Evolutionary conservation across 2,113 vertebrate genomes (phyloP).

Genomic region (Scartelaos histophorus): DNA sequence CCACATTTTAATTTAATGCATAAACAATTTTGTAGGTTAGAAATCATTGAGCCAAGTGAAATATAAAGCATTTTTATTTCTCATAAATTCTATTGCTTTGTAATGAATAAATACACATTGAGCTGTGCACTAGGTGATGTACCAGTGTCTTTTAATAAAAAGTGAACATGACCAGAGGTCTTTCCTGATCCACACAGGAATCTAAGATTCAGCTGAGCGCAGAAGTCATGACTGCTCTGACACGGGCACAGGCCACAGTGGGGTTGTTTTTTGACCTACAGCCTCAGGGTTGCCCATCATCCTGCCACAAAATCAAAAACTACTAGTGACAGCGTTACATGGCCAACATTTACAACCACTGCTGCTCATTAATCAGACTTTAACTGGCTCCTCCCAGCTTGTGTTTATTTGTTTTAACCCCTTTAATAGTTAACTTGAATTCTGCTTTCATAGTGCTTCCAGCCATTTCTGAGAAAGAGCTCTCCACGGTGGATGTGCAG

Average conservation of each 20-base stretch:
- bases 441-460: conserved; percentile 79
- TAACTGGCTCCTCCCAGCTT: conserved; percentile 39
- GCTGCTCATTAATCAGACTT: conserved; percentile 57
- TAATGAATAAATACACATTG: conserved; percentile 23
- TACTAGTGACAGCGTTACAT: conserved; percentile 46
- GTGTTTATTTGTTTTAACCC: conserved; percentile 34
- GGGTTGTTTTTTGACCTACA: conserved; percentile 56
- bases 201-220: conserved; percentile 43
- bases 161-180: not conserved
- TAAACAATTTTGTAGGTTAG: too few relatives aligned
- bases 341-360: conserved; percentile 51
- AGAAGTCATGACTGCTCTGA: conserved; percentile 35
- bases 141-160: not conserved
- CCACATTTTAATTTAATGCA: too few relatives aligned
- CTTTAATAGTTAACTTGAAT: conserved; percentile 10
- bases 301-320: conserved; percentile 41
- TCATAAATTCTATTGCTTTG: not conserved
- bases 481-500: conserved; percentile 52
- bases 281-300: conserved; percentile 44
- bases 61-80: conserved; percentile 5
- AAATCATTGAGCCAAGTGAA: not conserved
- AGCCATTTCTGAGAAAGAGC: conserved; percentile 83
- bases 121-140: not conserved
- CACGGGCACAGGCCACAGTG: conserved; percentile 28
- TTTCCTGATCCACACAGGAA: conserved; percentile 24